Conservation (phyloP, 2,888 invertebrate genomes). For the Drosophila kanekoi region DNA sequence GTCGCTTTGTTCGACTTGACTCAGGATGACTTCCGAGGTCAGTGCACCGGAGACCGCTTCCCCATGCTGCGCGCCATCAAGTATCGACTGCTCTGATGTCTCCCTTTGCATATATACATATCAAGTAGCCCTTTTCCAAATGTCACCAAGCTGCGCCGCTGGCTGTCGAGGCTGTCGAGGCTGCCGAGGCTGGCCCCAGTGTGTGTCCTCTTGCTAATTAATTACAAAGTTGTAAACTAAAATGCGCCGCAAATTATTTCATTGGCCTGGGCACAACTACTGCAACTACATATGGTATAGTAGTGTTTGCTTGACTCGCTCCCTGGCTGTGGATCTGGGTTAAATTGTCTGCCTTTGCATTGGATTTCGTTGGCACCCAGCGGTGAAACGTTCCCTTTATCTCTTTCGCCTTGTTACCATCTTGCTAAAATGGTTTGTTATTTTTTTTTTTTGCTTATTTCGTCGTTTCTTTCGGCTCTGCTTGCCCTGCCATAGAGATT, state of each 20-base stretch:
- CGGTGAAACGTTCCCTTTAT: conserved; percentile 43
- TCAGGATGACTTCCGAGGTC: conserved; percentile 92
- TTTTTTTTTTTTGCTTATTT: conserved; percentile 44
- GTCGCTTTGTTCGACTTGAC: conserved; percentile 91
- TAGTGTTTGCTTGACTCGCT: conserved; percentile 24
- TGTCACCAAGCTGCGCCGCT: conserved; percentile 32
- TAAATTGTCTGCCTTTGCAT: conserved; percentile 72
- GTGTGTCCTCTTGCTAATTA: conserved; percentile 71
- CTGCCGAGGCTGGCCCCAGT: conserved; percentile 12
- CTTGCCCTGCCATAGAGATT: conserved; percentile 48
- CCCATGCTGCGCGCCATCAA: conserved; percentile 92
- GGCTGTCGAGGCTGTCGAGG: conserved; percentile 10
- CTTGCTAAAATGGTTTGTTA: conserved; percentile 73
- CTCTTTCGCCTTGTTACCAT: conserved; percentile 70
- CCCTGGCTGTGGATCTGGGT: conserved; percentile 31
- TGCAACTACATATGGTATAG: background rate
- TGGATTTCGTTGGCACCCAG: conserved; percentile 75
- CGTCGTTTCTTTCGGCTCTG: conserved; percentile 7
- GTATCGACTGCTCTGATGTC: conserved; percentile 85
- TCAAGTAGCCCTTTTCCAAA: conserved; percentile 22
- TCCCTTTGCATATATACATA: conserved; percentile 10
- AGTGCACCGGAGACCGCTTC: conserved; percentile 92
- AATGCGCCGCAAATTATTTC: conserved; percentile 78
- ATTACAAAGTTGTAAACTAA: conserved; percentile 80
- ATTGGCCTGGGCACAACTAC: conserved; percentile 34